Percentiles rank a stretch among this genome's conserved stretches.
These are phyloP conservation scores for Aphis craccivora DNA, from an alignment of 1,140 invertebrate genomes.

Conservation along the genomic window DNA sequence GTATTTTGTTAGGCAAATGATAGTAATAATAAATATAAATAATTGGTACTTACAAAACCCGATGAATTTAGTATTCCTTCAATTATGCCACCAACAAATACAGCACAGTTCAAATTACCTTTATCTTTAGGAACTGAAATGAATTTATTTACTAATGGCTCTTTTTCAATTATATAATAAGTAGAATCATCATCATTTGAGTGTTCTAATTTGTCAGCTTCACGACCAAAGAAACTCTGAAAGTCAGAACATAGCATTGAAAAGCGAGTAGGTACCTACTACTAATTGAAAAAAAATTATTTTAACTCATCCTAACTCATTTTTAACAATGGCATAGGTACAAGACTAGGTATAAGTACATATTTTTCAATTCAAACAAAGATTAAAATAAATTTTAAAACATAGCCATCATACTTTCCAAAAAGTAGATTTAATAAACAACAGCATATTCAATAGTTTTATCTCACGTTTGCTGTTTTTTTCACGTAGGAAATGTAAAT, in stretches of 20 bases:
- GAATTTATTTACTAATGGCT: constrained; percentile 95
- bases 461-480: constrained; percentile 94
- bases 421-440: constrained; percentile 95
- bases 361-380: neutral
- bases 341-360: neutral
- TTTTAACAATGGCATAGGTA: neutral
- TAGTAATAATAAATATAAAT: neutral
- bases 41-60: constrained; percentile 87
- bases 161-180: constrained; percentile 99
- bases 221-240: constrained; percentile 92
- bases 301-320: neutral
- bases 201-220: constrained; percentile 98
- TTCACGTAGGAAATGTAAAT: constrained; percentile 92
- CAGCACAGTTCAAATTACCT: constrained; percentile 96
- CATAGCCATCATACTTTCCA: constrained; percentile 83
- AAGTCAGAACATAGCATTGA: constrained; percentile 61
- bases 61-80: constrained; percentile 94
- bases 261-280: neutral
- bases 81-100: constrained; percentile 96
- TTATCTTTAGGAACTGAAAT: constrained; percentile 99
- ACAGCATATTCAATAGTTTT: constrained; percentile 91
- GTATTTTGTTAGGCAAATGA: neutral
- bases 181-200: constrained; percentile 97
- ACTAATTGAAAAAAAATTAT: neutral
- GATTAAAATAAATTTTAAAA: neutral